These are phyloP conservation scores for Ceratotherium simum DNA, from an alignment of 2,113 vertebrate species.

Conservation along the genomic window DNA sequence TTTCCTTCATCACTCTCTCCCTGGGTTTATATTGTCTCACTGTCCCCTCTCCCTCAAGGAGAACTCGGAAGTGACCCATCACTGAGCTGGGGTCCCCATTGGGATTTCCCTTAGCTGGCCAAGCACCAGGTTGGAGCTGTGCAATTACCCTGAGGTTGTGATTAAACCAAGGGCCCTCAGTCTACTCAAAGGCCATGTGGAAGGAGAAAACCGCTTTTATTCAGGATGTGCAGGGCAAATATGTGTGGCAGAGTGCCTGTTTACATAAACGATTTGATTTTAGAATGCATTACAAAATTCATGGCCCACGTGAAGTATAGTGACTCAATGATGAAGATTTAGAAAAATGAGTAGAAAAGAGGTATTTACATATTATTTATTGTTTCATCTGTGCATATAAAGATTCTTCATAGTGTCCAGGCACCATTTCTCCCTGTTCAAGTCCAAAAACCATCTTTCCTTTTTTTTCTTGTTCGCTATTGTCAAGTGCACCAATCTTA, in stretches of 20 bases:
- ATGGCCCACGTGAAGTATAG: background rate
- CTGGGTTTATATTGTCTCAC: background rate
- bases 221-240: background rate
- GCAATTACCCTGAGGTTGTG: background rate
- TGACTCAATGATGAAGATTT: background rate
- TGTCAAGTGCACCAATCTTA: background rate
- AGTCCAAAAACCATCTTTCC: background rate
- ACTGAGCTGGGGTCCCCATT: background rate
- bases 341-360: background rate
- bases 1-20: background rate
- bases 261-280: constrained; percentile 20
- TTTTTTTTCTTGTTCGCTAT: background rate
- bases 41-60: background rate
- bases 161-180: background rate
- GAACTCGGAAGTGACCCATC: background rate
- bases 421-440: background rate
- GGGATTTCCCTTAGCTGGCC: background rate
- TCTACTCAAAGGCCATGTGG: background rate
- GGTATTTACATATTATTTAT: background rate
- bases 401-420: background rate
- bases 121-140: background rate
- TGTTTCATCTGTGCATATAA: background rate
- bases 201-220: background rate
- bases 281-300: background rate
- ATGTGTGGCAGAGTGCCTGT: background rate